A percentile compares a stretch with the other conserved stretches of the same genome.
phyloP scores from a whole-genome alignment of 2,797 vertebrate genomes.

The Pyrrhura leucotis region DNA sequence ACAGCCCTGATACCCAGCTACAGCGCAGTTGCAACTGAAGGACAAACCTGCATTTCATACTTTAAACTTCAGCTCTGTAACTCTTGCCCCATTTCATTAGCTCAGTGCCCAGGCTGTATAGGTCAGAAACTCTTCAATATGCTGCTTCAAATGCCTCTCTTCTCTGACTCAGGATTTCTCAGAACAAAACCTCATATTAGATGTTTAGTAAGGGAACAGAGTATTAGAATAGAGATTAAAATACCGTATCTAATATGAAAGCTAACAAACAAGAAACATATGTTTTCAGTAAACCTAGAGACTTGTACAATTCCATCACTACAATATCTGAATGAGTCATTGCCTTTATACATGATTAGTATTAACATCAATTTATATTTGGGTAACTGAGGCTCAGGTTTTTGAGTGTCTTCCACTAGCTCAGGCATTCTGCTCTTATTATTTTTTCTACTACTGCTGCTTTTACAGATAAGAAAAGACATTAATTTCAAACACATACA shows the following conservation, averaged over 20 bases:
- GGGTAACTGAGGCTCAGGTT: not conserved
- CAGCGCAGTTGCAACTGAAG: not conserved
- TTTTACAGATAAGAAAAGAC: not conserved
- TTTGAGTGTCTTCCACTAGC: not conserved
- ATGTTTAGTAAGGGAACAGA: not conserved
- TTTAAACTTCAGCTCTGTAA: not conserved
- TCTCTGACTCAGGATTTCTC: not conserved
- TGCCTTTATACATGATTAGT: not conserved
- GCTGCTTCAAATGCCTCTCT: not conserved
- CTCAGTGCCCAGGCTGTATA: not conserved
- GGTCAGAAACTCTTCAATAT: not conserved
- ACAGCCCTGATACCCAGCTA: not conserved
- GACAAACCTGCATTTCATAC: not conserved
- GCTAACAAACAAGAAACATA: not conserved
- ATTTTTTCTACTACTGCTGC: not conserved
- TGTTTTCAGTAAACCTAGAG: not conserved
- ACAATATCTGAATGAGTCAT: not conserved
- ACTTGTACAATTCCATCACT: not conserved
- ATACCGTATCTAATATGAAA: not conserved
- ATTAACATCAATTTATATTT: not conserved
- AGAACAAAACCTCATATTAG: not conserved
- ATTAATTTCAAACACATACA: not conserved
- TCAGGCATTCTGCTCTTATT: not conserved
- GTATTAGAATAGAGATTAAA: not conserved
- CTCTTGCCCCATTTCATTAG: not conserved